Conservation (phyloP, 2,113 vertebrate genomes). For the Osmerus eperlanus region DNA sequence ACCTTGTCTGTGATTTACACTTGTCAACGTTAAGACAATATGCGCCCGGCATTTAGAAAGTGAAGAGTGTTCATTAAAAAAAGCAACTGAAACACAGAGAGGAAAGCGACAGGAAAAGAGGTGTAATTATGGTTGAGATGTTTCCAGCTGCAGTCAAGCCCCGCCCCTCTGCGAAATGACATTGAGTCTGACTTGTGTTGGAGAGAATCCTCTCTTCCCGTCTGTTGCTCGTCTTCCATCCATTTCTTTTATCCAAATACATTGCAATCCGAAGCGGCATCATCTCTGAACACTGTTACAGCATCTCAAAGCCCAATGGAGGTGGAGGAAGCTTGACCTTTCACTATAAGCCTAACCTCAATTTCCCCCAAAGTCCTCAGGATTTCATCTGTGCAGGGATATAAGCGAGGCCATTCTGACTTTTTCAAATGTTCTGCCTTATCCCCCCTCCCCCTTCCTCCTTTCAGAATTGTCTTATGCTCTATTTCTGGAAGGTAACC, state of each 20-base stretch:
- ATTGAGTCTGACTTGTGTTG: too few relatives aligned
- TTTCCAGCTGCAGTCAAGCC: neutral
- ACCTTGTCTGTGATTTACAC: neutral
- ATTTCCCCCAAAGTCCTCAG: constrained; percentile 1
- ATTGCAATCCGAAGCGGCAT: too few relatives aligned
- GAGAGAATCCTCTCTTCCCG: too few relatives aligned
- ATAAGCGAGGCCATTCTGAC: constrained; percentile 1
- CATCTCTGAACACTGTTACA: neutral
- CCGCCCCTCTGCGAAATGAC: neutral
- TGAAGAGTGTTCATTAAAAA: neutral
- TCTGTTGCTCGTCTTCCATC: too few relatives aligned
- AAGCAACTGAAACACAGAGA: neutral
- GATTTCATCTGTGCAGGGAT: neutral
- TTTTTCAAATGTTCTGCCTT: neutral
- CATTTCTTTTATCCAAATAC: too few relatives aligned
- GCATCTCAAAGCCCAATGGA: neutral
- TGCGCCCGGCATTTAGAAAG: neutral
- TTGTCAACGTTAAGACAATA: neutral
- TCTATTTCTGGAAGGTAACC: constrained; percentile 33
- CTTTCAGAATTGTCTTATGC: constrained; percentile 33
- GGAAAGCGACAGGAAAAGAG: neutral
- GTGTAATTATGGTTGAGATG: constrained; percentile 6
- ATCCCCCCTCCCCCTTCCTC: constrained; percentile 3
- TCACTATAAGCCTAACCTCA: constrained; percentile 1
- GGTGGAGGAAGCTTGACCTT: neutral